These are phyloP conservation scores for Spisula subtruncata DNA, from an alignment of 2,888 invertebrate species.

Conservation along the genomic window DNA sequence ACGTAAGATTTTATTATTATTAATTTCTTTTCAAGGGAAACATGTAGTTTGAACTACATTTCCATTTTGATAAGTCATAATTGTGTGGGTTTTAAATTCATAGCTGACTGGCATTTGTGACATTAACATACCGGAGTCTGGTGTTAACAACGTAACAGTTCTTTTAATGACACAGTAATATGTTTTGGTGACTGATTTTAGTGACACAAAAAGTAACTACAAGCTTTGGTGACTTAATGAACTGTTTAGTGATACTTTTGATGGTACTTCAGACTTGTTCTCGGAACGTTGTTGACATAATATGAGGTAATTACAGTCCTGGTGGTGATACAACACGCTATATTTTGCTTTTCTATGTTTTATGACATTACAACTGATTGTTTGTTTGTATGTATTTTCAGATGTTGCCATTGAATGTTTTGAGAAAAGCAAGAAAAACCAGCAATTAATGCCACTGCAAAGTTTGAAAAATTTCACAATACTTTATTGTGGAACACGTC, in stretches of 20 bases:
- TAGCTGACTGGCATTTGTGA: no score
- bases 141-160: no score
- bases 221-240: not conserved
- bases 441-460: slow-evolving; percentile 84
- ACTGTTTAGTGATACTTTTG: not conserved
- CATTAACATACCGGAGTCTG: no score
- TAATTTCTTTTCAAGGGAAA: no score
- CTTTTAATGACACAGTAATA: not conserved
- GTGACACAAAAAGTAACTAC: not conserved
- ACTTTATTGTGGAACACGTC: slow-evolving; percentile 81
- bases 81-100: no score
- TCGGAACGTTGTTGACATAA: not conserved
- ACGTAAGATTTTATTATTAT: not conserved
- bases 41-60: no score
- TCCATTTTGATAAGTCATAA: no score
- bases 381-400: slow-evolving; percentile 74
- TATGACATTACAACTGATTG: not conserved
- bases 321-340: not conserved
- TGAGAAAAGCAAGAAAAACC: slow-evolving; percentile 84
- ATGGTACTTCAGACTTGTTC: not conserved
- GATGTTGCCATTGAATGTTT: slow-evolving; percentile 86
- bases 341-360: not conserved
- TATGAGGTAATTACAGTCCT: not conserved
- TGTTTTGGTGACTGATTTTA: not conserved
- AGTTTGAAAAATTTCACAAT: slow-evolving; percentile 81